phyloP scores from a whole-genome alignment of 2,888 invertebrate genomes.

The Diaphora mendica region DNA sequence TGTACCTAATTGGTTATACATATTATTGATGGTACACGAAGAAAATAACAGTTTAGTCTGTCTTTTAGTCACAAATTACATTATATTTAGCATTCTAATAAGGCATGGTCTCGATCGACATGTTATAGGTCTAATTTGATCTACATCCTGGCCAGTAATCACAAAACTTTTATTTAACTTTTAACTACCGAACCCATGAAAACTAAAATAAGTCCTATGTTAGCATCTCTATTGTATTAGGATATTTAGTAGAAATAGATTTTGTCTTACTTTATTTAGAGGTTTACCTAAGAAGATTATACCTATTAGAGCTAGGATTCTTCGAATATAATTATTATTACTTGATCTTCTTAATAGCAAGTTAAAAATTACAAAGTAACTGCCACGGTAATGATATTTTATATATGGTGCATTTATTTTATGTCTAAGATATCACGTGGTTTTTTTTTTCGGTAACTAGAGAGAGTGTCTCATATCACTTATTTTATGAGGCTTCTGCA shows the following conservation, averaged over 20 bases:
- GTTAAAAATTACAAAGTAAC: too few relatives aligned
- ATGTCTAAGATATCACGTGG: too few relatives aligned
- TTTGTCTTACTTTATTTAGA: neutral
- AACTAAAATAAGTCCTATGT: neutral
- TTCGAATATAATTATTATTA: neutral
- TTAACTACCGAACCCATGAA: neutral
- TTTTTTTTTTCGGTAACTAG: too few relatives aligned
- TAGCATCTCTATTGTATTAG: neutral
- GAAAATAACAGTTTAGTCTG: neutral
- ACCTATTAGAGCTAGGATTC: too few relatives aligned
- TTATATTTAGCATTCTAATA: too few relatives aligned
- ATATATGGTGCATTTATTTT: too few relatives aligned
- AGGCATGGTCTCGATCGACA: too few relatives aligned
- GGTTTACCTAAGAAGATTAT: neutral
- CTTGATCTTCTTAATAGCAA: neutral
- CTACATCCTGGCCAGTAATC: neutral
- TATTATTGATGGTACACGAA: neutral
- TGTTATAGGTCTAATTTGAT: neutral
- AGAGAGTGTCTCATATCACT: too few relatives aligned
- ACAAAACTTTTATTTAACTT: neutral
- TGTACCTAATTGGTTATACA: neutral
- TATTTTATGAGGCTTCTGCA: too few relatives aligned
- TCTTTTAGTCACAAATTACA: too few relatives aligned
- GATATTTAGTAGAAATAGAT: neutral
- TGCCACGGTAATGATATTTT: too few relatives aligned